These are phyloP conservation scores for Trichogramma pretiosum DNA, from an alignment of 1,140 invertebrate species.

Conservation along the genomic window DNA sequence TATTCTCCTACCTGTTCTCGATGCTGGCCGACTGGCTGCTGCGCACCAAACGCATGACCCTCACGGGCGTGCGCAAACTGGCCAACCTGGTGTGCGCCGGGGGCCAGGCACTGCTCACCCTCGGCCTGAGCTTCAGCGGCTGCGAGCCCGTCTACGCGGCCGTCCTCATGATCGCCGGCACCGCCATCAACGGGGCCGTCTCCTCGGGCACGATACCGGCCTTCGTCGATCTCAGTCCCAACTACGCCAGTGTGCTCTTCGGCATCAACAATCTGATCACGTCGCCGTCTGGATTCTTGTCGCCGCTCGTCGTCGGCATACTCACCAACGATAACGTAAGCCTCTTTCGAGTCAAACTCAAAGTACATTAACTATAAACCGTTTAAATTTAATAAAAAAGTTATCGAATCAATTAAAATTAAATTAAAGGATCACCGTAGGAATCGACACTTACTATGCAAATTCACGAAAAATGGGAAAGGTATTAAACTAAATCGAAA, in stretches of 20 bases:
- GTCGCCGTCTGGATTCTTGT: slow-evolving; percentile 48
- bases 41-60: slow-evolving; percentile 47
- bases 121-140: slow-evolving; percentile 53
- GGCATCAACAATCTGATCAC: slow-evolving; percentile 51
- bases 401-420: too few species aligned
- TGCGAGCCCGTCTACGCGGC: slow-evolving; percentile 54
- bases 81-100: slow-evolving; percentile 52
- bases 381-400: too few species aligned
- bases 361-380: too few species aligned
- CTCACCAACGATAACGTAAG: slow-evolving; percentile 55
- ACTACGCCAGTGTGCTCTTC: slow-evolving; percentile 57
- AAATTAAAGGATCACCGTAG: too few species aligned
- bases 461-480: too few species aligned
- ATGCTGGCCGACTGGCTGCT: slow-evolving; percentile 54
- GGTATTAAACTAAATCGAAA: too few species aligned
- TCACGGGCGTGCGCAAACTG: slow-evolving; percentile 56
- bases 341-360: too few species aligned
- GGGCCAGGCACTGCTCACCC: slow-evolving; percentile 49
- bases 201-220: slow-evolving; percentile 56
- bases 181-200: slow-evolving; percentile 54
- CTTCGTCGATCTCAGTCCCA: slow-evolving; percentile 59
- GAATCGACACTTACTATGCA: too few species aligned
- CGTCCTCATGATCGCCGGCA: slow-evolving; percentile 53
- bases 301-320: slow-evolving; percentile 51
- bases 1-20: slow-evolving; percentile 53